A percentile compares a stretch with the other conserved stretches of the same genome.
Evolutionary conservation across 30 jellyfish, hydroid and myxozoan genomes (phyloP).

Genomic region (Turritopsis rubra): DNA sequence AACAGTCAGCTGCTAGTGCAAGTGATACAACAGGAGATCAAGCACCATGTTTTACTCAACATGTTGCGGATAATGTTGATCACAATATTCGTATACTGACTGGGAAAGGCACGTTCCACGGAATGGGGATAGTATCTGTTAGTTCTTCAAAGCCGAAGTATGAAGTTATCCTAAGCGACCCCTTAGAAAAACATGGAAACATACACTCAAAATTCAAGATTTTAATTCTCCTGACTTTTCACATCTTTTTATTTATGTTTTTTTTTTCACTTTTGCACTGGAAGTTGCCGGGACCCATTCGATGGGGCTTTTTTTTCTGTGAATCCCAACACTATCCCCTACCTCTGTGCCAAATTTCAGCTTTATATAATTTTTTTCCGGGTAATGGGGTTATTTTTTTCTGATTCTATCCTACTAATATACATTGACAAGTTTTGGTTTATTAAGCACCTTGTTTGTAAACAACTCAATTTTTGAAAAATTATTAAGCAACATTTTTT

Average conservation of each 20-base stretch:
- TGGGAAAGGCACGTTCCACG: conserved; percentile 10
- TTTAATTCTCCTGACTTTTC: neutral
- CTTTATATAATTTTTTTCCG: neutral
- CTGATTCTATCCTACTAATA: too few species aligned
- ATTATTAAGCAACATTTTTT: too few species aligned
- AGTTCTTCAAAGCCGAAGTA: conserved; percentile 12
- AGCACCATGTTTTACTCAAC: conserved; percentile 2
- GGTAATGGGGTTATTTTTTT: neutral
- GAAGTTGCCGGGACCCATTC: too few species aligned
- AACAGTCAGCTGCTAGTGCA: conserved; percentile 34
- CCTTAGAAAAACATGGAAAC: too few species aligned
- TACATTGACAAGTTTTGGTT: too few species aligned
- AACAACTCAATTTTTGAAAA: too few species aligned
- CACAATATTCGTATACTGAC: conserved; percentile 13
- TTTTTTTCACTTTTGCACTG: too few species aligned
- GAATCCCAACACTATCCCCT: conserved; percentile 1
- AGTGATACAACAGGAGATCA: neutral
- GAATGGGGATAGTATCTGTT: conserved; percentile 3
- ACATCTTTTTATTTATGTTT: neutral
- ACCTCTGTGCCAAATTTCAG: conserved; percentile 8
- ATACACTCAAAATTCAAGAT: neutral
- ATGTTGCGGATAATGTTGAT: conserved; percentile 16
- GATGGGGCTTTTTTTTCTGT: conserved; percentile 6
- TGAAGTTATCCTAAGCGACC: neutral
- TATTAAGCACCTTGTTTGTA: too few species aligned